Evolutionary conservation across 2,113 vertebrate genomes (phyloP), one percentile per base, ranked within the genome.

Genomic region (Noctilio leporinus): DNA sequence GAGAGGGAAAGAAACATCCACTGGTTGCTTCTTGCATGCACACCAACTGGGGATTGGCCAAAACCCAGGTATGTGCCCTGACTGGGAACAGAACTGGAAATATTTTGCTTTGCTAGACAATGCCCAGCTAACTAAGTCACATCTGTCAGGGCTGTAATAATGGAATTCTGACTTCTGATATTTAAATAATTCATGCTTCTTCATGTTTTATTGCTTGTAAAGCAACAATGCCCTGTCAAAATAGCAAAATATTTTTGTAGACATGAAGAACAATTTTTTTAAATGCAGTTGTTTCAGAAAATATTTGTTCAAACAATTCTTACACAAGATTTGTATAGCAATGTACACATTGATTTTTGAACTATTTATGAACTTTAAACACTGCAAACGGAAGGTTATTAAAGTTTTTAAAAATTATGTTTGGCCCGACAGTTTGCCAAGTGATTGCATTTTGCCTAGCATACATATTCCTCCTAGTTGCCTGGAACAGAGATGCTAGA

Each of bases 321-420:
- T 86, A 94, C 88, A 62, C 26, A 86, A 69, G 10, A 38, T 40
- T 59, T 67, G 16, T 19, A 65, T 75, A 43, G 22, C 40, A 81
- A 88, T 59, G 22, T 11, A 5, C 75, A 33, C 22, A 16, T 51
- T 84, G 59, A 75, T 77, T 94, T 69, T 28, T 83, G 75, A 95
- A 86, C 69, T 67, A 64, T 78, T 96, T 78, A 75, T 93, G 65
- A 64, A 73, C 65, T 85, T 86, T 38, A 88, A 81, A 87, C 26
- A 80, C 15, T 80, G 35, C 43, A 89, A 90, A 92, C 19, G 49
- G 47, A 85, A 93, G 55, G 87, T 84, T 47, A 82, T 77, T 33
- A 53, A 86, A 57, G 10, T 40, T 85, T 24, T 24, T 70, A 33
- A 89, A 86, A 69, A 40, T 85, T 81, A 53, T 65, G 40, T 89